Base-by-base conservation (phyloP, 2,113 vertebrate species). In the Phaethon lepturus region DNA sequence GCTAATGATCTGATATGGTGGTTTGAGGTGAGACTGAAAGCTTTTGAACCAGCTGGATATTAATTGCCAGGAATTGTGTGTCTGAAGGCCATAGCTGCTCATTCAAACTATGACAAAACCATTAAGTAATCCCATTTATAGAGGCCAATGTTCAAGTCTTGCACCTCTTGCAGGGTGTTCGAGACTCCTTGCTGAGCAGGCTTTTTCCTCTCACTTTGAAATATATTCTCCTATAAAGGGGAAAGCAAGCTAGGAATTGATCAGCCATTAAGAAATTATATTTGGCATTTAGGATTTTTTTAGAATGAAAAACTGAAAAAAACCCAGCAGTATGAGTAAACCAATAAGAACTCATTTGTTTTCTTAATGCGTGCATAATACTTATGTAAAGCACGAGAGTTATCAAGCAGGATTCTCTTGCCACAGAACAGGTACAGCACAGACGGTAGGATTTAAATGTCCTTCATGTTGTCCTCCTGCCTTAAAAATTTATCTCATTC, bases 381-480 rank as follows among this genome's bases (percentile, higher is more conserved):
- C 50, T 83, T 93, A 96, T 95, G 96, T 82, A 97, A 97, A 97
- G 52, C 64, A 86, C n/a, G 24, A n/a, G 82, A 86, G 76, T 71
- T 95, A 96, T 92, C 96, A 59, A 91, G 88, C 94, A 97, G 90
- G 96, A 95, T 95, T 77, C 88, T 95, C 90, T 73, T 91, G 92
- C 55, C 44, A 55, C 50, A 59, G 79, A 96, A 95, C 95, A 92
- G 83, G 95, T 95, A 92, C 14, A 47, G 40, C 88, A 68, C 82
- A 93, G 88, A 83, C 72, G 4, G 42, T 0, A 52, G 64, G 60
- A 93, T 96, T 94, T 93, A 74, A 44, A 90, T 93, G 44, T 77
- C 82, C 88, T 96, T 87, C 64, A 77, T 63, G 59, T 76, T 67
- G n/a, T 50, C 44, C 24, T 85, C 74, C 45, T 86, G 69, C 78